These are phyloP conservation scores for Cerceris rybyensis DNA, from an alignment of 2,888 invertebrate species.

Conservation along the genomic window DNA sequence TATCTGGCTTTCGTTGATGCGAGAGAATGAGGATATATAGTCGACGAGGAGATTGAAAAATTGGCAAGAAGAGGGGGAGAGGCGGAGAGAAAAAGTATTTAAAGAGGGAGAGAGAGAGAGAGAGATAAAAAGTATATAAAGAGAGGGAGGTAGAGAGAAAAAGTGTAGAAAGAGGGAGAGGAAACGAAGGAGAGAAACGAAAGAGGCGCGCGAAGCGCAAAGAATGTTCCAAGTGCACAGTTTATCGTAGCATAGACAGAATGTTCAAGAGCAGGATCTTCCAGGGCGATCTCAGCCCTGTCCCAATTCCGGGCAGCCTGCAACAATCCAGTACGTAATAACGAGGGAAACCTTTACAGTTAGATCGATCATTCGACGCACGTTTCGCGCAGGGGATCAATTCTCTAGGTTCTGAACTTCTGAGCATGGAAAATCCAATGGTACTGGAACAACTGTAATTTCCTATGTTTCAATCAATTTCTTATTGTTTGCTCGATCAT, in stretches of 20 bases:
- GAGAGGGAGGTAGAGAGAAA: not conserved
- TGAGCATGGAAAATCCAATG: not conserved
- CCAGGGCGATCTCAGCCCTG: constrained; percentile 76
- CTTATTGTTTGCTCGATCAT: not conserved
- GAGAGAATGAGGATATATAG: not conserved
- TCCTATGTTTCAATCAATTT: not conserved
- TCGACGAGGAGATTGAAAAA: constrained; percentile 7
- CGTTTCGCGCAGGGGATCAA: constrained; percentile 49
- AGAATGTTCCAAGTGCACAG: constrained; percentile 70
- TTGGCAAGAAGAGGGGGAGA: not conserved
- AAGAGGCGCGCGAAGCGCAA: constrained; percentile 5
- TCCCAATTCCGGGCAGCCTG: constrained; percentile 72
- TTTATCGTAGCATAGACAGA: constrained; percentile 70
- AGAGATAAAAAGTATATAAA: not conserved
- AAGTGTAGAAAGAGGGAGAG: not conserved
- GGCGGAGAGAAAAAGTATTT: not conserved
- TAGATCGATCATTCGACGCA: constrained; percentile 51
- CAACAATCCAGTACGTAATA: constrained; percentile 76
- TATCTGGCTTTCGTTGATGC: not conserved
- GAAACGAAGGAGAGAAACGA: not conserved
- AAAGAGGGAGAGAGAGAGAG: not conserved
- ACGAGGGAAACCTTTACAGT: constrained; percentile 40
- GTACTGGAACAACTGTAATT: not conserved
- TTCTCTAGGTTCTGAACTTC: constrained; percentile 21
- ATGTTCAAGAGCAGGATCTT: constrained; percentile 78